Base-by-base conservation (phyloP, 2,113 vertebrate genomes). In the Passer domesticus region DNA sequence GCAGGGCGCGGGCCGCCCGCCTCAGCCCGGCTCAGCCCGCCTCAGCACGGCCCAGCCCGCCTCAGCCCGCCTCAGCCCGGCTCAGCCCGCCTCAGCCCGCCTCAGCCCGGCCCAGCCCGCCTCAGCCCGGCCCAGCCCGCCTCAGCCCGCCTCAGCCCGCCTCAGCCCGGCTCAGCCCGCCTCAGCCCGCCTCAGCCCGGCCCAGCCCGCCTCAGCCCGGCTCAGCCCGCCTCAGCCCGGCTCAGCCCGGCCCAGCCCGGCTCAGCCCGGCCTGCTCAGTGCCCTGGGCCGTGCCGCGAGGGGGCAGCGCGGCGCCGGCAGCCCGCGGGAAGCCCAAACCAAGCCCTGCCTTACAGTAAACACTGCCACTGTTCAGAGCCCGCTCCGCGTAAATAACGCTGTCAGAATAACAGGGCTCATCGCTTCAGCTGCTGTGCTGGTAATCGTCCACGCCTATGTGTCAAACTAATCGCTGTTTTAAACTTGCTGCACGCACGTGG, bases 401-500 rank as follows among this genome's bases (percentile, higher is more conserved):
- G 70, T 46, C 77, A 37, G 33, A 85, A 73, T 73, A 78, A 27
- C 24, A 1, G 41, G 16, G 27, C 13, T 89, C 62, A 53, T 50
- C 74, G 3, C 7, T 31, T 62, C 46, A 25, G 9, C 39, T 19
- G 23, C 14, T 3, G 47, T 20, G 53, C 73, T 64, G 22, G 15
- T n/a, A 8, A 37, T n/a, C 70, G 46, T 28, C 62, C 5, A 6
- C 8, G 7, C 19, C 39, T 73, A 11, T 14, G 47, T 44, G 15
- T 75, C 41, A 13, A 31, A 56, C 2, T 14, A 43, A 19, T 43
- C 0, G 0, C 27, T 59, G 0, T 33, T 88, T 44, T 25, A 70
- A 81, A 47, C 59, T 27, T 1, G 0, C 6, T 53, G 10, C 10
- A 1, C 4, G 0, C 20, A 15, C 22, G 0, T 2, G 6, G n/a